Evolutionary conservation across 2,797 vertebrate species (phyloP), one percentile per base, ranked within the genome.

Genomic region (Phrynocephalus guinanensis): DNA sequence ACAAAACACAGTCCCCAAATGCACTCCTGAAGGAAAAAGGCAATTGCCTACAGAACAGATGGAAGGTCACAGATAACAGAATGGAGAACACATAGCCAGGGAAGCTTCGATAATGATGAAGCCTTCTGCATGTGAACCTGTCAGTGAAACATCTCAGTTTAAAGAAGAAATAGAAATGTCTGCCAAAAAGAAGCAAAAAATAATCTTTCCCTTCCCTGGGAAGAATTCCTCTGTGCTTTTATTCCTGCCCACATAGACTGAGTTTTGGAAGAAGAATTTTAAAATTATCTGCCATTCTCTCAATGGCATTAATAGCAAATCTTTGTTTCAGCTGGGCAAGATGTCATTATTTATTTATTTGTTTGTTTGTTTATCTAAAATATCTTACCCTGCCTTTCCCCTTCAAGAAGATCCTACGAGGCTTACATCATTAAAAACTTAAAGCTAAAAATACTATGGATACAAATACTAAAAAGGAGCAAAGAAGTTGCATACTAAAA

Each of bases 11-110:
- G 87, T 90, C 52, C 83, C 22, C 77, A 52, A 33, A 70, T 87
- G 76, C 2, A 79, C 0, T n/a, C 18, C 1, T 89, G 48, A 68
- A 38, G 87, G 56, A 84, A 79, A 82, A 91, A 93, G 68, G 86
- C 77, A 87, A 85, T 30, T 30, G 88, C 70, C 82, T 80, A 66
- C 3, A 22, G 83, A 83, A 88, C 2, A 28, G 83, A 79, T 48
- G 79, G 83, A 70, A 1, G 86, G 78, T 86, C 89, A 76, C 89
- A 20, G 82, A 88, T 85, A 56, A 87, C 71, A 71, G 79, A 30
- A 73, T 56, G 71, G n/a, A 72, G 76, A 85, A 28, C 66, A 87
- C 82, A 79, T 38, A 87, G 26, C 84, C 28, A 28, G 52, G 1
- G 50, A 52, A 15, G 13, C 76, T 30, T 86, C 66, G 70, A 71